Base-by-base conservation (phyloP, 2,888 invertebrate genomes). In the Sinodicranocentrus sp. region DNA sequence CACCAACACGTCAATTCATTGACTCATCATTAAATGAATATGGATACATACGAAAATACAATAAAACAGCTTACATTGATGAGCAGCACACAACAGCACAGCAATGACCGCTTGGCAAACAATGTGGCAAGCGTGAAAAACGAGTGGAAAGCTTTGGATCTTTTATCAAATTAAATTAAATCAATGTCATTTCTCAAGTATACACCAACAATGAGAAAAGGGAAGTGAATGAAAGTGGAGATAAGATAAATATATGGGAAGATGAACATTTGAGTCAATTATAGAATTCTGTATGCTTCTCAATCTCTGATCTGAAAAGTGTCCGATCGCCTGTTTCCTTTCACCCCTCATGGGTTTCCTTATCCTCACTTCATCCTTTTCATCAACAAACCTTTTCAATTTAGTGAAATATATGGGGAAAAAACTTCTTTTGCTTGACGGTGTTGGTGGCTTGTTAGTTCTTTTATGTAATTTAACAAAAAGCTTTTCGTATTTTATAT, bases 61-160 rank as follows among this genome's bases (percentile, higher is more conserved):
- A n/a, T n/a, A n/a, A n/a, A n/a, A n/a, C n/a, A n/a, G n/a, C n/a
- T n/a, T n/a, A n/a, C n/a, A n/a, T n/a, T n/a, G n/a, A n/a, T n/a
- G n/a, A n/a, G n/a, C n/a, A n/a, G n/a, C n/a, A n/a, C n/a, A n/a
- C n/a, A n/a, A n/a, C n/a, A 13, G 39, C 39, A 39, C 39, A 8
- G 39, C 5, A 39, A 8, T 39, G 6, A 57, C 25, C 19, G 2
- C 8, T 52, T 17, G 25, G 28, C 28, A 33, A 17, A 19, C 67
- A 77, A 77, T 77, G 68, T 77, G 76, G 65, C 25, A 67, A 76
- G 67, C 76, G 75, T n/a, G 43, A 33, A 71, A 33, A 65, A 39
- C 15, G 15, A n/a, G 44, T 26, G 26, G n/a, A n/a, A n/a, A n/a
- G n/a, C n/a, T n/a, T n/a, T n/a, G n/a, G 63, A 61, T 23, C 44